Conservation (phyloP, 2,797 vertebrate species). For the Gastrophryne carolinensis region DNA sequence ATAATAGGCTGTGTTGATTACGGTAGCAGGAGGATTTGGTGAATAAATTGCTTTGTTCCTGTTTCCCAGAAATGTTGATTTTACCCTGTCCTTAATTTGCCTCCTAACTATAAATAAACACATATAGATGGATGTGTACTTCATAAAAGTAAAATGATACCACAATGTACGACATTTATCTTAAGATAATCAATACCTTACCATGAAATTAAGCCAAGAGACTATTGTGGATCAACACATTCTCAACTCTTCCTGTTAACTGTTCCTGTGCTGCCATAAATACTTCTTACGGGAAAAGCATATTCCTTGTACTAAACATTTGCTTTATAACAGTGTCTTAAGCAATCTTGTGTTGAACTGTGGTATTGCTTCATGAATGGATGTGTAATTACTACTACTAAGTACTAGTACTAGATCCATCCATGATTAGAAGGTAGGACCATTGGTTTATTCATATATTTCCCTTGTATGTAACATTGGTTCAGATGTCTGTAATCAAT, state of each 20-base stretch:
- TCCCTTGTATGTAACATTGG: too few relatives aligned
- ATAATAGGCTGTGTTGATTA: conserved; percentile 12
- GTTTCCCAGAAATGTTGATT: conserved; percentile 38
- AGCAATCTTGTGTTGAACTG: not conserved
- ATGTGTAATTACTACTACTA: too few relatives aligned
- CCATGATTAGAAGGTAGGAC: too few relatives aligned
- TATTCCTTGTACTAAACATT: not conserved
- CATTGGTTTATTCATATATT: too few relatives aligned
- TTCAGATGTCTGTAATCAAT: too few relatives aligned
- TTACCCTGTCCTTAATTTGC: conserved; percentile 39
- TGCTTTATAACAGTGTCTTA: not conserved
- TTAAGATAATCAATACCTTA: conserved; percentile 51
- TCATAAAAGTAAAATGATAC: conserved; percentile 56
- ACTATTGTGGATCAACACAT: conserved; percentile 28
- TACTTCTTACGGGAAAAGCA: not conserved
- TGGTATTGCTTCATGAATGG: too few relatives aligned
- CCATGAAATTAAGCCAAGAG: conserved; percentile 51
- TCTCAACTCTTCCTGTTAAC: conserved; percentile 1
- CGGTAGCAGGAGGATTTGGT: conserved; percentile 28
- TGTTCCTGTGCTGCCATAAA: not conserved
- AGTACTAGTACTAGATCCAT: too few relatives aligned
- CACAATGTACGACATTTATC: conserved; percentile 59
- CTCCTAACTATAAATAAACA: conserved; percentile 60
- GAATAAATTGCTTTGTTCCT: conserved; percentile 38
- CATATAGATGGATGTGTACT: conserved; percentile 53